Evolutionary conservation across 1,140 invertebrate genomes (phyloP).

Genomic region (Trichonephila clavata): DNA sequence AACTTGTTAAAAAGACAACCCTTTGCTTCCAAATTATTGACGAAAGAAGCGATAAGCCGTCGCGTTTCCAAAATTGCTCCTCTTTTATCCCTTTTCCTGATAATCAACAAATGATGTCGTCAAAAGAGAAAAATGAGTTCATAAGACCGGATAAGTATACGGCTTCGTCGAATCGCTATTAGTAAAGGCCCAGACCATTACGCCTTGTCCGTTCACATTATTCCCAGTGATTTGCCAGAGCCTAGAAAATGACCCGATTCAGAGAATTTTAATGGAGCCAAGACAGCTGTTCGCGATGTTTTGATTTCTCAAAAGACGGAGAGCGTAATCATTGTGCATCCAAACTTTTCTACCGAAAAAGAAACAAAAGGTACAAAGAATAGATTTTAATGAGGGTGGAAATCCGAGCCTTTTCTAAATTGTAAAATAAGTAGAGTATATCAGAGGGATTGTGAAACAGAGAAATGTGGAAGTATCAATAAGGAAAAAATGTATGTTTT

Average conservation of each 20-base stretch:
- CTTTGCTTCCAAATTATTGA: too few species aligned
- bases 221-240: constrained; percentile 19
- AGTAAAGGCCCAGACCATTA: constrained; percentile 7
- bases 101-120: constrained; percentile 22
- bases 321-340: background rate
- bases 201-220: constrained; percentile 13
- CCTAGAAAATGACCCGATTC: constrained; percentile 4
- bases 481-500: too few species aligned
- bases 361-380: constrained; percentile 4
- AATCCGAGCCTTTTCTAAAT: background rate
- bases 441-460: too few species aligned
- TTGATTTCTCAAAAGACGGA: constrained; percentile 25
- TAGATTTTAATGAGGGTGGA: constrained; percentile 3
- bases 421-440: background rate
- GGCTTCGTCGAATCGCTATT: background rate
- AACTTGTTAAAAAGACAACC: too few species aligned
- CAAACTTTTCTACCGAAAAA: background rate
- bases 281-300: constrained; percentile 16
- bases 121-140: constrained; percentile 24
- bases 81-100: background rate
- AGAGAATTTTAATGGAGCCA: constrained; percentile 22
- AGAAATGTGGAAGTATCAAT: too few species aligned
- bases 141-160: background rate
- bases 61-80: background rate
- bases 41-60: too few species aligned